Percentiles rank a stretch among this genome's conserved stretches.
Evolutionary conservation across 2,888 invertebrate genomes (phyloP).

Genomic region (Phyto melanocephala): DNA sequence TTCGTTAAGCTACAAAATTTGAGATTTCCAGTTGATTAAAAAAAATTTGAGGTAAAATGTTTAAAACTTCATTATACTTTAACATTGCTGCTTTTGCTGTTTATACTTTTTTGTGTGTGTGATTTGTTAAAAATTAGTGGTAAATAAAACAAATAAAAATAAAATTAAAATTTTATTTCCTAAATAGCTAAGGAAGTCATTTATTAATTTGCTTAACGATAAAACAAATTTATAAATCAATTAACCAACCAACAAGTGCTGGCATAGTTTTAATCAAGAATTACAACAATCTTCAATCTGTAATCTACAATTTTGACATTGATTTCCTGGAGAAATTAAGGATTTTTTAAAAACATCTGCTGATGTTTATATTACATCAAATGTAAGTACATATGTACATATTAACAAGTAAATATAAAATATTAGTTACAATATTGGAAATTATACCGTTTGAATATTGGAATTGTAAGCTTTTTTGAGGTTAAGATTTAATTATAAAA

Average conservation of each 20-base stretch:
- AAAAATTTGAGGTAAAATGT: neutral
- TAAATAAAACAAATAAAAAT: neutral
- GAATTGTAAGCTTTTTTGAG: slow-evolving; percentile 15
- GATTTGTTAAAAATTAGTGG: slow-evolving; percentile 22
- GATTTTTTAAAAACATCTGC: slow-evolving; percentile 19
- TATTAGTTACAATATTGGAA: no score
- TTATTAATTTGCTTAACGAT: neutral
- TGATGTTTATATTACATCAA: slow-evolving; percentile 33
- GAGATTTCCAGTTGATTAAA: slow-evolving; percentile 1
- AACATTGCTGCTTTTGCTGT: slow-evolving; percentile 46
- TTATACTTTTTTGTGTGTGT: slow-evolving; percentile 39
- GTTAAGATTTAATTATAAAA: slow-evolving; percentile 16
- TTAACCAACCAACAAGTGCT: slow-evolving; percentile 13
- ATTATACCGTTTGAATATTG: slow-evolving; percentile 52
- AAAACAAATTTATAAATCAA: slow-evolving; percentile 13
- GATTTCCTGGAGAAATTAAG: slow-evolving; percentile 65
- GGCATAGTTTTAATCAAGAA: slow-evolving; percentile 21
- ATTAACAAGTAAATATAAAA: no score
- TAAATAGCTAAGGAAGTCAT: no score
- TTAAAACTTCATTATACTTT: slow-evolving; percentile 32
- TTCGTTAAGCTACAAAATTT: slow-evolving; percentile 18
- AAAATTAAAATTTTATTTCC: neutral
- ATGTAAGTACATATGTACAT: slow-evolving; percentile 42
- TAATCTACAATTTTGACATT: slow-evolving; percentile 49
- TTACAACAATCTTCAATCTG: neutral